Evolutionary conservation across 2,888 invertebrate species (phyloP), one percentile per base, ranked within the genome.

Genomic region (Argynnis bischoffii): DNA sequence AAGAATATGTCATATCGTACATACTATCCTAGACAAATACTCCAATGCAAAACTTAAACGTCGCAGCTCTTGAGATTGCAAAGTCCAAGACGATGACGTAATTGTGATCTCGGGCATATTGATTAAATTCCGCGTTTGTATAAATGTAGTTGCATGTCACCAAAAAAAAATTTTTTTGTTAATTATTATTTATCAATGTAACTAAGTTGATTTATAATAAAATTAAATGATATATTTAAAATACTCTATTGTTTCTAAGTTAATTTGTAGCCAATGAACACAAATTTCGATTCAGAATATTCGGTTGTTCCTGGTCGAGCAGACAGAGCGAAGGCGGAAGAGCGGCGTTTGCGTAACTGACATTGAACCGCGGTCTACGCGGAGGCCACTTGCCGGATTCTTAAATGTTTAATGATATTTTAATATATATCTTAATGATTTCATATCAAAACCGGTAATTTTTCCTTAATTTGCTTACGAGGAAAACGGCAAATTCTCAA

Each of bases 331-430:
- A 77, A 77, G 77, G 89, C 90, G 91, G 90, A 91, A 90, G 90
- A 90, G 80, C 77, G 82, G 81, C 87, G 89, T 86, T 92, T 92
- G 89, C 92, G 91, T 91, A 92, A 91, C 87, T 90, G 92, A 90
- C 92, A 92, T 92, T 92, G 92, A 90, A 90, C 84, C 80, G 79
- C 84, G 81, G 81, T 86, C 84, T 82, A 82, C 81, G 82, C 81
- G 84, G 89, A 91, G 91, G 90, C 88, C 90, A 81, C 78, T 76
- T 83, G 87, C 85, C 88, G 84, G 85, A 87, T 84, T 89, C 83
- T 86, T 83, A 78, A 78, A 78, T 81, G 78, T 74, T 83, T 81
- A 83, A 86, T 80, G 81, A 83, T 82, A 77, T 79, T 84, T 81
- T 82, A 84, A 84, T 84, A 73, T 11, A 41, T 74, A 73, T 75